Conservation (phyloP, 2,797 vertebrate species). For the Triplophysa yarkandensis region DNA sequence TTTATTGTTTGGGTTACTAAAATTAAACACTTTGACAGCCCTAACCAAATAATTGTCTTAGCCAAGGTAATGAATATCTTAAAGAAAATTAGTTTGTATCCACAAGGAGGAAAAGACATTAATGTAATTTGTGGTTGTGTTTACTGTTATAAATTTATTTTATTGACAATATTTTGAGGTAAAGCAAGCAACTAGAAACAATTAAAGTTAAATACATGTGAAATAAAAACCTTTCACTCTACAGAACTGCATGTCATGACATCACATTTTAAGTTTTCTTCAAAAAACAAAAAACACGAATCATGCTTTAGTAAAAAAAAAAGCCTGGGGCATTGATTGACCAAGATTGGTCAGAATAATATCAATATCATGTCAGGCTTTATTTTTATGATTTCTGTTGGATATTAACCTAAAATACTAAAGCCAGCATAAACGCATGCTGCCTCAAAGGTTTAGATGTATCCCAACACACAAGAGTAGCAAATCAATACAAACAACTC, state of each 20-base stretch:
- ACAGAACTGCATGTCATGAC: neutral
- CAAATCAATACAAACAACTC: constrained; percentile 45
- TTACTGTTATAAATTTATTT: constrained; percentile 12
- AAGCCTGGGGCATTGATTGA: neutral
- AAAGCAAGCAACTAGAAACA: neutral
- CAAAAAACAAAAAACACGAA: neutral
- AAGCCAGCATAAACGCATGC: neutral
- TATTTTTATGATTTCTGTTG: neutral
- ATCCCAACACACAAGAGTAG: constrained; percentile 15
- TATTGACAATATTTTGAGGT: neutral
- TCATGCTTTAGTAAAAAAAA: neutral
- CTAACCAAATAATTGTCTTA: neutral
- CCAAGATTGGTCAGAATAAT: constrained; percentile 19
- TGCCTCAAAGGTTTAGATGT: neutral
- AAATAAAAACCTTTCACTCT: constrained; percentile 1
- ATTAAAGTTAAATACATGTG: neutral
- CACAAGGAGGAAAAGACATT: neutral
- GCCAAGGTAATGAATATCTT: neutral
- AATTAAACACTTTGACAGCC: neutral
- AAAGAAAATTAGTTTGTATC: neutral
- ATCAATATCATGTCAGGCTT: constrained; percentile 29
- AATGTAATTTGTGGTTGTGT: neutral
- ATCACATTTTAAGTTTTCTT: neutral
- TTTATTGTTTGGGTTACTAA: no score
- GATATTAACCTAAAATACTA: constrained; percentile 4